phyloP scores from a whole-genome alignment of 2,888 invertebrate genomes.

The Rhyacophila evoluta region DNA sequence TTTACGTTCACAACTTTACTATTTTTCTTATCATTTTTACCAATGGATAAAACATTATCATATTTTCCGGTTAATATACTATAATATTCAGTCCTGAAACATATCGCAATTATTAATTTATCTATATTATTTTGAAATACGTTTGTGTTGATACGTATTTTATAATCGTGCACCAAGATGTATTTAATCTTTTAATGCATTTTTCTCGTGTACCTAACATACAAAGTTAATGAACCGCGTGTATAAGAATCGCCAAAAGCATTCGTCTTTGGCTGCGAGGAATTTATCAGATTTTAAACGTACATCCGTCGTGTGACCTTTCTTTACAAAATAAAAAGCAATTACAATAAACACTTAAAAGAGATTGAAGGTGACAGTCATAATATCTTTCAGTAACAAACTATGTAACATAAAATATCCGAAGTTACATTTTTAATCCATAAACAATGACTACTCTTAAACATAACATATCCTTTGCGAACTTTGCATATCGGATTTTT shows the following conservation, averaged over 20 bases:
- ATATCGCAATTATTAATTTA: neutral
- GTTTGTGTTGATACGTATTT: too few relatives aligned
- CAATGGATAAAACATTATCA: neutral
- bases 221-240: neutral
- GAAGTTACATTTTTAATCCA: neutral
- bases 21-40: neutral
- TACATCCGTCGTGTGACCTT: neutral
- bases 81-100: neutral
- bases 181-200: neutral
- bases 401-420: neutral
- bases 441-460: too few relatives aligned
- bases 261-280: neutral
- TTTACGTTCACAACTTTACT: too few relatives aligned
- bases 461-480: too few relatives aligned
- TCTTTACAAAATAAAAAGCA: neutral
- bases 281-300: neutral
- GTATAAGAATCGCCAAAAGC: neutral
- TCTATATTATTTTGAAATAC: too few relatives aligned
- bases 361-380: neutral
- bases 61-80: neutral
- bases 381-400: neutral
- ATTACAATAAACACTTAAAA: neutral
- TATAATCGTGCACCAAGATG: too few relatives aligned
- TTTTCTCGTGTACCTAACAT: neutral
- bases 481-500: too few relatives aligned